Evolutionary conservation across 2,888 invertebrate species (phyloP), one percentile per base, ranked within the genome.

Genomic region (Eucera pruinosa): DNA sequence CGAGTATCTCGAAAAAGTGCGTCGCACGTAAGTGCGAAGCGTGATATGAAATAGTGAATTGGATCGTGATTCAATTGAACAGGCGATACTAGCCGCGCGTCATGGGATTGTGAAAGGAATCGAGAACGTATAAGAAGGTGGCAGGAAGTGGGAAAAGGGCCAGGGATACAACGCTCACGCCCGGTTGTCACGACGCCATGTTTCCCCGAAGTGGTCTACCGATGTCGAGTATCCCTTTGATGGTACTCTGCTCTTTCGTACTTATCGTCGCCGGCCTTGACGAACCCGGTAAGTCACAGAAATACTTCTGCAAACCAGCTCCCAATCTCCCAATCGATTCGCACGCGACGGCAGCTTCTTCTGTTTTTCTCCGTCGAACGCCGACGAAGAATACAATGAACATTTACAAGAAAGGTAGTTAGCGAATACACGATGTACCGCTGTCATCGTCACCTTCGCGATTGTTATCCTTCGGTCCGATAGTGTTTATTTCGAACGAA

Each of bases 131-230:
- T 36, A 76, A 55, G 54, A 72, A 68, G 64, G 54, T 65, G 70
- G 74, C 68, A 70, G 73, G 58, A 77, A 81, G 82, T 77, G 64
- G 70, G 60, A 79, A 82, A 77, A 74, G 76, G 82, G 79, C 82
- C 74, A 82, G 76, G 80, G 69, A 82, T 71, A 75, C 60, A 84
- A 83, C 82, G 85, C 85, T 86, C 86, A 83, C 88, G 87, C 88
- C 90, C 87, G 89, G 89, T 88, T 90, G 90, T 88, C 89, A 86
- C 84, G 90, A 89, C 91, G 91, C 91, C 91, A 92, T 92, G 91
- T 90, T 90, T 87, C 84, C 70, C 75, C 87, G 82, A 86, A 86
- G 85, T 86, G 86, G 85, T 87, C 85, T 86, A 87, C 89, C 87
- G 84, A 90, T 88, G 86, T 87, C 86, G 84, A 85, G 80, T 86